Percentiles rank a stretch among this genome's conserved stretches.
Evolutionary conservation across 2,113 vertebrate species (phyloP).

Genomic region (Aphelocoma coerulescens): DNA sequence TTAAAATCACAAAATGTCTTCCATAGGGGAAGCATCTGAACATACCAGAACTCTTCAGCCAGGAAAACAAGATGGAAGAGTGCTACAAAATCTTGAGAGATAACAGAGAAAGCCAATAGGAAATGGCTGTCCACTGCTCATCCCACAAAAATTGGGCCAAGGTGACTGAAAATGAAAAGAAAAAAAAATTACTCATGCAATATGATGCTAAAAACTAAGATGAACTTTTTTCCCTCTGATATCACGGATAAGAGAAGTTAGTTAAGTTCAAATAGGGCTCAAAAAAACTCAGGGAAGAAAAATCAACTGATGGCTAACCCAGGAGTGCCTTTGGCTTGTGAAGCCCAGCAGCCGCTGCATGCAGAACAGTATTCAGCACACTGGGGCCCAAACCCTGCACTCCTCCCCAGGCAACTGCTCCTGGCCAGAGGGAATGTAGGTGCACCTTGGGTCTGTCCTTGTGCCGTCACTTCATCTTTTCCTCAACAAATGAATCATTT

Average conservation of each 20-base stretch:
- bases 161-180: neutral
- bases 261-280: neutral
- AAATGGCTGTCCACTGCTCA: neutral
- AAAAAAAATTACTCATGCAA: neutral
- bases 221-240: accelerated
- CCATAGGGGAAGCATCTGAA: neutral
- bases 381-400: accelerated
- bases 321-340: accelerated
- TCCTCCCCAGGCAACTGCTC: neutral
- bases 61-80: neutral
- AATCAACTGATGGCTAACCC: neutral
- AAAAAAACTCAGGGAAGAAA: neutral
- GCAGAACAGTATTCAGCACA: neutral
- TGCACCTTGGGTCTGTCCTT: neutral
- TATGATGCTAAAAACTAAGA: neutral
- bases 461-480: neutral
- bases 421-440: neutral
- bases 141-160: neutral
- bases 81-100: neutral
- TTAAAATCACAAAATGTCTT: neutral
- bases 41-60: neutral
- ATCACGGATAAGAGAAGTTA: neutral
- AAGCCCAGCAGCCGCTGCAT: neutral
- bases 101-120: neutral
- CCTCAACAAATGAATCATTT: neutral